These are phyloP conservation scores for Heterotis niloticus DNA, from an alignment of 2,113 vertebrate species.

Conservation along the genomic window DNA sequence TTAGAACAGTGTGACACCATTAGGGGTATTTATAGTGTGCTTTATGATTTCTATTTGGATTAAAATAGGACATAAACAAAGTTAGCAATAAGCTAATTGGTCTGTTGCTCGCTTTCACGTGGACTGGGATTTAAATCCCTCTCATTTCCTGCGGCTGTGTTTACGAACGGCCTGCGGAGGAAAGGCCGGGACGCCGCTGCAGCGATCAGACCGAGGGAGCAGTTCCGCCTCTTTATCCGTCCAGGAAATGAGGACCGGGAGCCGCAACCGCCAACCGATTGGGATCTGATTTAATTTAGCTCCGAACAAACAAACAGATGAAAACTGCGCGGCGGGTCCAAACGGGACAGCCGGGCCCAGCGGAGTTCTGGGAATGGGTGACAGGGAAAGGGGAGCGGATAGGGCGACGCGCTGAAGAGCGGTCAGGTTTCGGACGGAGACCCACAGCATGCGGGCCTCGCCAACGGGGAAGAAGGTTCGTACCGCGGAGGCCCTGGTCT, in stretches of 20 bases:
- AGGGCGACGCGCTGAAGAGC: not conserved
- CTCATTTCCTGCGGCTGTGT: conserved; percentile 49
- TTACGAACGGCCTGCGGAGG: conserved; percentile 36
- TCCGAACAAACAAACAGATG: not conserved
- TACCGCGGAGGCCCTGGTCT: too few species aligned
- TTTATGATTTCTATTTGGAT: not conserved
- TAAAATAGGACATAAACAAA: conserved; percentile 16
- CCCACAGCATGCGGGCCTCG: too few species aligned
- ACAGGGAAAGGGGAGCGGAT: not conserved
- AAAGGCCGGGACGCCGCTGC: not conserved
- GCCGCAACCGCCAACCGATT: not conserved
- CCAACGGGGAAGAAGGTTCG: too few species aligned
- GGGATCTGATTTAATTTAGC: conserved; percentile 23
- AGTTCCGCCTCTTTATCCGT: not conserved
- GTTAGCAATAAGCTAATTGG: conserved; percentile 13
- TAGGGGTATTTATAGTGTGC: not conserved
- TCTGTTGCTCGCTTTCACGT: conserved; percentile 34
- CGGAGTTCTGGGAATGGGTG: not conserved
- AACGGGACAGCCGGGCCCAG: not conserved
- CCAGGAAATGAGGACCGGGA: conserved; percentile 20
- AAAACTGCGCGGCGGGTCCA: not conserved
- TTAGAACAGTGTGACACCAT: not conserved
- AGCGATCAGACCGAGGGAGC: not conserved
- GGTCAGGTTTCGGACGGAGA: not conserved
- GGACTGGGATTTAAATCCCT: conserved; percentile 43